A percentile compares a stretch with the other conserved stretches of the same genome.
Conservation (phyloP, 2,113 vertebrate species). For the Amblyornis subalaris region DNA sequence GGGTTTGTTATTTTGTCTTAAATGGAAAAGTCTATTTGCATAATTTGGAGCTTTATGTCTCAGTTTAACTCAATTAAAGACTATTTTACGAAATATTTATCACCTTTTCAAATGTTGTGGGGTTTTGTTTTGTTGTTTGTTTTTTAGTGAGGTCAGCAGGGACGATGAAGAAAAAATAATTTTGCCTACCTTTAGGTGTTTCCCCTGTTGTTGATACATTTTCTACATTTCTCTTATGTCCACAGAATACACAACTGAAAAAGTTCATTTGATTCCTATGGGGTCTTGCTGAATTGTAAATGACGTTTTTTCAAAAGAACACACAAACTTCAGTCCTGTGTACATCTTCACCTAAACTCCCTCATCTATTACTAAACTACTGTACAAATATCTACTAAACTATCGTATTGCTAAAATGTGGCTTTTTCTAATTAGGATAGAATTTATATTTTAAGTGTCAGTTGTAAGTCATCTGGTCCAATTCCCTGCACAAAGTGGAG, state of each 20-base stretch:
- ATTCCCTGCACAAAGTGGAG: background rate
- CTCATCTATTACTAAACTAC: background rate
- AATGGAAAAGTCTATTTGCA: background rate
- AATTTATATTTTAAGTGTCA: background rate
- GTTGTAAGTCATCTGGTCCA: background rate
- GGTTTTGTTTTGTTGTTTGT: background rate
- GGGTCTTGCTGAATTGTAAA: background rate
- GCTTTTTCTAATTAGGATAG: background rate
- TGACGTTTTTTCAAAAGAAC: background rate
- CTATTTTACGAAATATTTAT: background rate
- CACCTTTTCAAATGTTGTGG: background rate
- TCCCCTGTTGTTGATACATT: rapidly evolving
- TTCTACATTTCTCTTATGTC: background rate
- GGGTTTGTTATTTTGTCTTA: background rate
- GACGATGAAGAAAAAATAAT: background rate
- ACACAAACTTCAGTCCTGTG: background rate
- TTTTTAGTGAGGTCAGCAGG: background rate
- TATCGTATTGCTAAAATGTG: background rate
- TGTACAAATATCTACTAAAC: background rate
- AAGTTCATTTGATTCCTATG: background rate
- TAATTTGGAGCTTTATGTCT: background rate
- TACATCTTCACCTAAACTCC: background rate
- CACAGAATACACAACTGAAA: background rate
- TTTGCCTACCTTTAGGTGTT: background rate
- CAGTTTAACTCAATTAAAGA: background rate